phyloP scores from a whole-genome alignment of 2,888 invertebrate genomes.

The Noctua fimbriata region DNA sequence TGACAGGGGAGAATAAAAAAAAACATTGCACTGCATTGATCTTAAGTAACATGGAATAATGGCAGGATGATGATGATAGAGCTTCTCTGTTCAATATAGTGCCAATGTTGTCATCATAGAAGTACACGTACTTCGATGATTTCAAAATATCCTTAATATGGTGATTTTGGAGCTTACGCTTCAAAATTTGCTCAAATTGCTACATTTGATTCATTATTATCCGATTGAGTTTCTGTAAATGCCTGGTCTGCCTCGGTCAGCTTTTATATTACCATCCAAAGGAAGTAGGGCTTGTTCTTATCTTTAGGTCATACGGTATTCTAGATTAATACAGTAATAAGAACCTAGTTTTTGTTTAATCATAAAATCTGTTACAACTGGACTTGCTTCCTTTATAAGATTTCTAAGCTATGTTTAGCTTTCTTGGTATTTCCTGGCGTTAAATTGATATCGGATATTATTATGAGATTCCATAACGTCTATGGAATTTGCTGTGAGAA shows the following conservation, averaged over 20 bases:
- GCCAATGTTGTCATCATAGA: not conserved
- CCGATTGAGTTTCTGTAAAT: not conserved
- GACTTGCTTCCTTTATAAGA: slow-evolving; percentile 39
- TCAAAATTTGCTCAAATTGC: not conserved
- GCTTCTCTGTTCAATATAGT: not conserved
- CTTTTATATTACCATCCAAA: slow-evolving; percentile 1
- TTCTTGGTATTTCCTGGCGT: slow-evolving; percentile 46
- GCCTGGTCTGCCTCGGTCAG: not conserved
- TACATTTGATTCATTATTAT: not conserved
- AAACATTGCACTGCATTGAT: not conserved
- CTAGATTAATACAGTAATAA: slow-evolving; percentile 28
- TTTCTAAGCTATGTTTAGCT: slow-evolving; percentile 48
- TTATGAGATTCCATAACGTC: slow-evolving; percentile 39
- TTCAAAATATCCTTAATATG: not conserved
- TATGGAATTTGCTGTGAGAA: slow-evolving; percentile 35
- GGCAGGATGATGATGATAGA: not conserved
- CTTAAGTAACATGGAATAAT: not conserved
- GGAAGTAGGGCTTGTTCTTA: slow-evolving; percentile 30
- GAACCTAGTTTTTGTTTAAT: slow-evolving; percentile 51
- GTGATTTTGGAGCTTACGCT: not conserved
- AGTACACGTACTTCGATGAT: too few species aligned
- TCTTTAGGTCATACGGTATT: slow-evolving; percentile 43
- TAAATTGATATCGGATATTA: slow-evolving; percentile 52
- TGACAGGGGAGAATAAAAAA: not conserved
- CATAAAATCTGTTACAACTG: slow-evolving; percentile 46